These are phyloP conservation scores for Epinephelus cyanopodus DNA, from an alignment of 2,113 vertebrate species.

Conservation along the genomic window DNA sequence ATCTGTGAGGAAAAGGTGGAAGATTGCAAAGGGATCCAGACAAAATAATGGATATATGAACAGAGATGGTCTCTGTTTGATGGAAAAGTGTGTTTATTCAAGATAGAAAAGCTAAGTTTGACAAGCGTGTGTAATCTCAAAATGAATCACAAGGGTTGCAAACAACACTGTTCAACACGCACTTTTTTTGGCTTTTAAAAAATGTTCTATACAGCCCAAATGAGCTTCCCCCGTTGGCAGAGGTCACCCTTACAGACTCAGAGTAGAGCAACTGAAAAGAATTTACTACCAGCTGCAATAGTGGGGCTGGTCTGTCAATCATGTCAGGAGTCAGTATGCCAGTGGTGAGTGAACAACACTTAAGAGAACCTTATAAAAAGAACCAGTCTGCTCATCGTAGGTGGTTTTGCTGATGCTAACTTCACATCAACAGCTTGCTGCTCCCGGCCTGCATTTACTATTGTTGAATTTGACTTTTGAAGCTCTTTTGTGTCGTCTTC, in stretches of 20 bases:
- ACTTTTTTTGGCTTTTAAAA: background rate
- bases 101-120: background rate
- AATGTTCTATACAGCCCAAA: background rate
- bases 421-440: too few species aligned
- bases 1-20: background rate
- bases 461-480: too few species aligned
- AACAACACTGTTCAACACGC: background rate
- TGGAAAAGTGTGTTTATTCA: background rate
- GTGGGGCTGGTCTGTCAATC: too few species aligned
- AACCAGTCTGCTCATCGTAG: too few species aligned
- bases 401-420: too few species aligned
- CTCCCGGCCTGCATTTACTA: too few species aligned
- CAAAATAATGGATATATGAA: background rate
- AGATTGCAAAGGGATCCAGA: background rate
- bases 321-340: too few species aligned
- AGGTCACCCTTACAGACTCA: background rate
- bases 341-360: too few species aligned
- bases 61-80: background rate
- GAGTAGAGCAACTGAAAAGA: constrained; percentile 13
- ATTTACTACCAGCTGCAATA: background rate
- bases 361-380: too few species aligned
- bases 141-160: background rate
- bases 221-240: background rate
- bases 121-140: background rate
- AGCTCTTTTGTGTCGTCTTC: too few species aligned